phyloP scores from a whole-genome alignment of 2,888 invertebrate genomes.

The Apamea epomidion region DNA sequence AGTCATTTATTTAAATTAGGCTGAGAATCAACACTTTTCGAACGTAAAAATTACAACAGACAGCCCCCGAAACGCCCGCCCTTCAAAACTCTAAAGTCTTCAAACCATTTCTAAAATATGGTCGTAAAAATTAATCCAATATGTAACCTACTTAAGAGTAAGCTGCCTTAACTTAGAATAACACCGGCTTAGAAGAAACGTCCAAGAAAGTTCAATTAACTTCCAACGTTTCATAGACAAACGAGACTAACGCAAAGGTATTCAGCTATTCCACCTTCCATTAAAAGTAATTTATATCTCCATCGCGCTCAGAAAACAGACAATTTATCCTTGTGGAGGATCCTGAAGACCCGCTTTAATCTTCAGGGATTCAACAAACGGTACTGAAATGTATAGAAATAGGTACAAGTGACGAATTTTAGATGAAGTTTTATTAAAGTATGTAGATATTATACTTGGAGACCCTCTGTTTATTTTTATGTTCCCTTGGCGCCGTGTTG shows the following conservation, averaged over 20 bases:
- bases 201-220: constrained; percentile 30
- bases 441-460: constrained; percentile 27
- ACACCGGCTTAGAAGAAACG: background rate
- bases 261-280: constrained; percentile 49
- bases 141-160: background rate
- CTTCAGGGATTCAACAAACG: constrained; percentile 43
- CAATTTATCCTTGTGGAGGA: constrained; percentile 51
- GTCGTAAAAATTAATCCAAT: background rate
- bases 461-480: constrained; percentile 50
- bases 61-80: too few relatives aligned
- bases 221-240: constrained; percentile 43
- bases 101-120: background rate
- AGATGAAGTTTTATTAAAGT: constrained; percentile 40
- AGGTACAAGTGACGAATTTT: constrained; percentile 25
- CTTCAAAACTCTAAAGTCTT: too few relatives aligned
- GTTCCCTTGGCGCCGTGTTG: constrained; percentile 37
- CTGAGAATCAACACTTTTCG: too few relatives aligned
- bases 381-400: constrained; percentile 19
- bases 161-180: background rate
- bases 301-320: constrained; percentile 31
- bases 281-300: constrained; percentile 60
- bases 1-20: too few relatives aligned
- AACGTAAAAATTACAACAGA: too few relatives aligned
- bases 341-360: constrained; percentile 48
- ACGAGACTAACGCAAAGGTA: constrained; percentile 29